Evolutionary conservation across 2,113 vertebrate genomes (phyloP).

Genomic region (Onychostruthus taczanowskii): DNA sequence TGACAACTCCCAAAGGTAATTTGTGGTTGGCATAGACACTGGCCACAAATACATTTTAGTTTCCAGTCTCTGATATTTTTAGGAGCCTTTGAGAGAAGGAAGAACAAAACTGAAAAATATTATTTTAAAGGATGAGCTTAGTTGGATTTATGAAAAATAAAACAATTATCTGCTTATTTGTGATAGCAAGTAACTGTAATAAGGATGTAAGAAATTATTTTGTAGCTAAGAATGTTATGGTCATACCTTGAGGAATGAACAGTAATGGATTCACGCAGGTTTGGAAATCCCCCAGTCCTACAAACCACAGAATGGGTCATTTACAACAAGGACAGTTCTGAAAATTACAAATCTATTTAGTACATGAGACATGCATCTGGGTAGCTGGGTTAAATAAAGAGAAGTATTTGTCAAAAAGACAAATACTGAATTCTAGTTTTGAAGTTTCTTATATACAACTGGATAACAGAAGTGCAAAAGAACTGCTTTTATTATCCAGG

Average conservation of each 20-base stretch:
- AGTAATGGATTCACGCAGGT: conserved; percentile 46
- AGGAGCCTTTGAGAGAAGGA: background rate
- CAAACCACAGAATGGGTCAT: conserved; percentile 52
- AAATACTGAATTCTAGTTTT: background rate
- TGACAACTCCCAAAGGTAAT: background rate
- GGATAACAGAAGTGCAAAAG: background rate
- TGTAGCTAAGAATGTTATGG: background rate
- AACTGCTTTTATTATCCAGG: background rate
- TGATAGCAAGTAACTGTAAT: background rate
- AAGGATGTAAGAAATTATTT: background rate
- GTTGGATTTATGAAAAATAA: background rate
- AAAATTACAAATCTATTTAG: background rate
- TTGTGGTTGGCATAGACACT: background rate
- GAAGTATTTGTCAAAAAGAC: background rate
- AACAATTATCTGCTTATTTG: background rate
- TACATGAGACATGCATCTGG: background rate
- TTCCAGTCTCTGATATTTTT: background rate
- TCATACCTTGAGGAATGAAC: conserved; percentile 56
- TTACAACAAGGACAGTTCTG: conserved; percentile 2
- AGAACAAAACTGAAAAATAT: background rate
- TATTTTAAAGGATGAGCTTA: background rate
- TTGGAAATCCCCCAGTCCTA: conserved; percentile 57
- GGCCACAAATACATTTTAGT: background rate
- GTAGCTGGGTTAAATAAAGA: background rate
- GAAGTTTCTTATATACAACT: background rate